These are phyloP conservation scores for Eurypyga helias DNA, from an alignment of 2,113 vertebrate species.

Conservation along the genomic window DNA sequence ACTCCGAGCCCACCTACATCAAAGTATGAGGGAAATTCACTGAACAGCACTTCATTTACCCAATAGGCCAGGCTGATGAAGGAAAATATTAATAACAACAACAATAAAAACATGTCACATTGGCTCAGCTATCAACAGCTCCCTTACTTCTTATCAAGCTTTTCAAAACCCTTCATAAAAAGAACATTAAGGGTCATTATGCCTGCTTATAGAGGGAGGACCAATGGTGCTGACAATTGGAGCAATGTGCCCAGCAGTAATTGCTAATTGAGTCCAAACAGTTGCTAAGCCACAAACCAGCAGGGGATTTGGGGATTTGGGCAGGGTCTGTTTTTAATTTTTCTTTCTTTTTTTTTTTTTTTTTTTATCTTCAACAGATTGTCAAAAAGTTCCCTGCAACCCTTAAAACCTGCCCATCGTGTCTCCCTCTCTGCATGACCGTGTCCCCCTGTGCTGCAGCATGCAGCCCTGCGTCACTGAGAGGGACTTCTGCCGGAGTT, in stretches of 20 bases:
- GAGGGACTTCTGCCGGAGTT: neutral
- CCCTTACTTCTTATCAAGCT: neutral
- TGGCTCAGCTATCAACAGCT: neutral
- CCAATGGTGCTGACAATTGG: neutral
- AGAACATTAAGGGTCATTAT: neutral
- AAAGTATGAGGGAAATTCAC: neutral
- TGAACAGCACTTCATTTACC: neutral
- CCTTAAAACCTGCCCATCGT: fast-evolving
- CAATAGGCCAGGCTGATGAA: neutral
- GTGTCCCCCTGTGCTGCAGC: neutral
- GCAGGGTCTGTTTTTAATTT: fast-evolving
- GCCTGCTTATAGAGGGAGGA: neutral
- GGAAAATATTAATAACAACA: neutral
- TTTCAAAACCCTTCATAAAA: neutral
- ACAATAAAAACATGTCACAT: neutral
- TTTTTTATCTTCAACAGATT: no score
- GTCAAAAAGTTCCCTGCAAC: neutral
- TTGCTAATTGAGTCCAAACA: neutral
- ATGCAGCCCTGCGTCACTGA: fast-evolving
- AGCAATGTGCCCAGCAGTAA: neutral
- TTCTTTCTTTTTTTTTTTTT: neutral
- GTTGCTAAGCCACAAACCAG: conserved; percentile 19
- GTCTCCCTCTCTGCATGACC: neutral
- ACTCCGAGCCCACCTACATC: neutral
- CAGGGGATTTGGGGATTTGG: neutral